Conservation (phyloP, 2,888 invertebrate genomes). For the Ernsta delagoae region DNA sequence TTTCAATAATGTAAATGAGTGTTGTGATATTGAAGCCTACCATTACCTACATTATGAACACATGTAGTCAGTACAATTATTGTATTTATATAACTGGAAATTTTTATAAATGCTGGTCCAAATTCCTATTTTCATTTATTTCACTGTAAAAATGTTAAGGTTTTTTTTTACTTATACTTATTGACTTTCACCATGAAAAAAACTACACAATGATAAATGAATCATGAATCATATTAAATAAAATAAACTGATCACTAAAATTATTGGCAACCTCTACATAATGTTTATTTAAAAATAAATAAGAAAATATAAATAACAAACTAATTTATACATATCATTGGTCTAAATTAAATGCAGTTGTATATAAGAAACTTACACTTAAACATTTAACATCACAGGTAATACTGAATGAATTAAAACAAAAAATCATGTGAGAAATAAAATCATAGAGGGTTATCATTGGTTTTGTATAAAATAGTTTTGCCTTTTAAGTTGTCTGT, state of each 20-base stretch:
- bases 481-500: conserved; percentile 87
- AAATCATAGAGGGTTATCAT: conserved; percentile 58
- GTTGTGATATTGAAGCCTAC: conserved; percentile 22
- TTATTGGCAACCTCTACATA: neutral
- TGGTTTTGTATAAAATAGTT: conserved; percentile 78
- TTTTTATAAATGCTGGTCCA: conserved; percentile 7
- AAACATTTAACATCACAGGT: conserved; percentile 80
- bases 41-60: conserved; percentile 23
- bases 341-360: conserved; percentile 79
- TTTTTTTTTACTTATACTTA: neutral
- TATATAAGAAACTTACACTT: conserved; percentile 69
- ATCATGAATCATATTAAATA: neutral
- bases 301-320: conserved; percentile 43
- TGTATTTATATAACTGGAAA: too few relatives aligned
- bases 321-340: conserved; percentile 61
- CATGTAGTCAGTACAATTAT: neutral
- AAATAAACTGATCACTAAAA: conserved; percentile 1
- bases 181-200: conserved; percentile 9
- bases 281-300: too few relatives aligned
- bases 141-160: too few relatives aligned
- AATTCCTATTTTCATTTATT: too few relatives aligned
- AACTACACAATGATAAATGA: too few relatives aligned
- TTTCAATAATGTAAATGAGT: neutral
- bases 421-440: conserved; percentile 63
- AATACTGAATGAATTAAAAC: conserved; percentile 64